Conservation (phyloP, 2,113 vertebrate species). For the Epinephelus lanceolatus region DNA sequence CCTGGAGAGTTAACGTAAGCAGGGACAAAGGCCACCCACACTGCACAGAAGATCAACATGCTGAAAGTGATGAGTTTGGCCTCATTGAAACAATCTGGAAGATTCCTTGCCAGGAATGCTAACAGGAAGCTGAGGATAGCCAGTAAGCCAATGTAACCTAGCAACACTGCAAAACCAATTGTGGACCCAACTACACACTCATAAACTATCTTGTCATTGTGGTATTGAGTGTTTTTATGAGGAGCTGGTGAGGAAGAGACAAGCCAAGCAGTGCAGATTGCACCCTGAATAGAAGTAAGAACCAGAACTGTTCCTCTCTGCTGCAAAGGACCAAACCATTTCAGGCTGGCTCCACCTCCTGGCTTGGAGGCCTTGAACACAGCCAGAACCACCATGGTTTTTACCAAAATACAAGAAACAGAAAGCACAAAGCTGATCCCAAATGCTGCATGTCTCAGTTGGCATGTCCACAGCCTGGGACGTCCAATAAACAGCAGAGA, state of each 20-base stretch:
- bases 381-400: slow-evolving; percentile 63
- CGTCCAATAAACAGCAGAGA: slow-evolving; percentile 75
- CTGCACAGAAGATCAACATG: slow-evolving; percentile 83
- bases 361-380: slow-evolving; percentile 54
- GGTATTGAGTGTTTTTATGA: slow-evolving; percentile 68
- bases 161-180: slow-evolving; percentile 67
- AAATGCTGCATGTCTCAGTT: slow-evolving; percentile 64
- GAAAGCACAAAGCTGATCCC: slow-evolving; percentile 67
- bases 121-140: slow-evolving; percentile 78
- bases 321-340: slow-evolving; percentile 72
- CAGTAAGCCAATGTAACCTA: slow-evolving; percentile 78
- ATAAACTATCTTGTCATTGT: slow-evolving; percentile 74
- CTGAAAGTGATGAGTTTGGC: slow-evolving; percentile 81
- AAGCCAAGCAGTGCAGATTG: slow-evolving; percentile 72
- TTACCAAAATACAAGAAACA: slow-evolving; percentile 62
- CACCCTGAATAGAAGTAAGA: slow-evolving; percentile 67
- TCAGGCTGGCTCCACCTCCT: slow-evolving; percentile 36
- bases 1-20: slow-evolving; percentile 82
- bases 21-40: slow-evolving; percentile 80
- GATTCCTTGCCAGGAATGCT: slow-evolving; percentile 81
- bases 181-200: slow-evolving; percentile 79
- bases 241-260: slow-evolving; percentile 53
- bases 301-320: slow-evolving; percentile 71
- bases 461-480: slow-evolving; percentile 57
- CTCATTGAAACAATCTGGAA: slow-evolving; percentile 81